Evolutionary conservation across 2,113 vertebrate species (phyloP).

Genomic region (Lutjanus erythropterus): DNA sequence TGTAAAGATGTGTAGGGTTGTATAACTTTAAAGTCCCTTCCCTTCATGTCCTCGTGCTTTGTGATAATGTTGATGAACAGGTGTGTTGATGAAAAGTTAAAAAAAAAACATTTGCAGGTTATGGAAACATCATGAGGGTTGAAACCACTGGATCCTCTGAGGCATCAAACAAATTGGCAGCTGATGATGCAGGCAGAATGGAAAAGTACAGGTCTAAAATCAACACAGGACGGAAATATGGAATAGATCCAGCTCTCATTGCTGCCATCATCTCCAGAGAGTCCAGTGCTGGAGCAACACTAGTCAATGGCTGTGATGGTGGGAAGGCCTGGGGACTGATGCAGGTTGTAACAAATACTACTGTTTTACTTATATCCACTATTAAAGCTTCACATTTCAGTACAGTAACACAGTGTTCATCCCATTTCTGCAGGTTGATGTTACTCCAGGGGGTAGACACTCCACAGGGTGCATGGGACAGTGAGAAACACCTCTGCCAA

Average conservation of each 20-base stretch:
- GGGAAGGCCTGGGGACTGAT: conserved; percentile 60
- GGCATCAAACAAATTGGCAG: conserved; percentile 60
- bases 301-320: conserved; percentile 17
- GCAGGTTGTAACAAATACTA: conserved; percentile 56
- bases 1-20: too few species aligned
- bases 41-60: too few species aligned
- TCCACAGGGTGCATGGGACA: conserved; percentile 34
- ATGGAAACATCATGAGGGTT: conserved; percentile 44
- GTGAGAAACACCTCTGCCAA: conserved; percentile 51
- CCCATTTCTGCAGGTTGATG: conserved; percentile 51
- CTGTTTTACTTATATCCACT: not conserved
- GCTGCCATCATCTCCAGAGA: conserved; percentile 78
- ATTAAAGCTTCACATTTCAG: not conserved
- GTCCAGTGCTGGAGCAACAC: conserved; percentile 65
- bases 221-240: not conserved
- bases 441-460: conserved; percentile 48
- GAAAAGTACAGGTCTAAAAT: conserved; percentile 47
- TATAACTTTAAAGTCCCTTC: too few species aligned
- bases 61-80: too few species aligned
- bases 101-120: too few species aligned
- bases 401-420: not conserved
- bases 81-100: too few species aligned
- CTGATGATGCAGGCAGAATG: conserved; percentile 51
- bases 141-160: conserved; percentile 24
- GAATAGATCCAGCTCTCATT: conserved; percentile 63